phyloP scores from a whole-genome alignment of 2,113 vertebrate genomes.

The Mystacornis crossleyi region DNA sequence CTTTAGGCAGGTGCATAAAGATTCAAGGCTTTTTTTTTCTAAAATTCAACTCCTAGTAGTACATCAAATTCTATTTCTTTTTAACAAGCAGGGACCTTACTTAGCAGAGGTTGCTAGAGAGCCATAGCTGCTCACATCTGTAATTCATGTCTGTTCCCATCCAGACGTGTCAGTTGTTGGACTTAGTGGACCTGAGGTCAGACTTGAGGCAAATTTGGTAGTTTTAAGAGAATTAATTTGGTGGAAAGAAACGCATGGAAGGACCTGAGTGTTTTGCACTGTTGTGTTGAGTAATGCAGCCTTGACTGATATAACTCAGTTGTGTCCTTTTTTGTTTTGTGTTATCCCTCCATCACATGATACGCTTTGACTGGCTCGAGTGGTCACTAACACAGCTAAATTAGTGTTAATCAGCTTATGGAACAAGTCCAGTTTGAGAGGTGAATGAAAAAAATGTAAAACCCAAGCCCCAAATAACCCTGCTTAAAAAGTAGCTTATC shows the following conservation, averaged over 20 bases:
- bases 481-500: neutral
- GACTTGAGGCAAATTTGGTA: neutral
- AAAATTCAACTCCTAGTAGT: neutral
- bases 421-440: neutral
- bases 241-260: neutral
- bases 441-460: neutral
- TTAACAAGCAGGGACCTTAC: neutral
- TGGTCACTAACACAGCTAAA: neutral
- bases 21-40: neutral
- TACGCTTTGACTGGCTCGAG: neutral
- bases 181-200: neutral
- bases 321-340: neutral
- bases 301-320: neutral
- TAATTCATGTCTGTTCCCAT: neutral
- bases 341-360: neutral
- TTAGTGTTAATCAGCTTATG: neutral
- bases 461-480: neutral
- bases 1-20: neutral
- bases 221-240: neutral
- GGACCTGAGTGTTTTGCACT: neutral
- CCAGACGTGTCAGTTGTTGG: neutral
- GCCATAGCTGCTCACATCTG: neutral
- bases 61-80: neutral
- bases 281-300: neutral
- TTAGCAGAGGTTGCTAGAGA: neutral